Percentiles rank a stretch among this genome's conserved stretches.
These are phyloP conservation scores for Sebastiscus albofasciatus DNA, from an alignment of 2,797 vertebrate genomes.

Conservation along the genomic window DNA sequence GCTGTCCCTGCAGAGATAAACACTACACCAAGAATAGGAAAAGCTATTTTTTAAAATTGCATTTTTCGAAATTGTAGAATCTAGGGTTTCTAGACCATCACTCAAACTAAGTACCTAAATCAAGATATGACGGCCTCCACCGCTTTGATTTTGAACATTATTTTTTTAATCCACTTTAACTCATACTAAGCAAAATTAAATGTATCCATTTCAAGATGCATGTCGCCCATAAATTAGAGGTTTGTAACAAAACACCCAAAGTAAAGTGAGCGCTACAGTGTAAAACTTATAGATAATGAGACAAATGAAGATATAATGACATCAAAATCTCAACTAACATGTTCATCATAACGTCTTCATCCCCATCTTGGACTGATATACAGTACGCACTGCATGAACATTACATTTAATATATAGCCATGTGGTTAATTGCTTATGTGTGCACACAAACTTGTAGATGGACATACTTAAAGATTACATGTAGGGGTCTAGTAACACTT, in stretches of 20 bases:
- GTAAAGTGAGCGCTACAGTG: no score
- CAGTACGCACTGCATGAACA: not conserved
- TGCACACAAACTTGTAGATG: not conserved
- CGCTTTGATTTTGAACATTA: not conserved
- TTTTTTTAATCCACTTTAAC: not conserved
- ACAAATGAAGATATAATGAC: no score
- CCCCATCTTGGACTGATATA: not conserved
- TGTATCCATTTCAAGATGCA: no score
- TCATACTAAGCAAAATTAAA: not conserved
- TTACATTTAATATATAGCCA: not conserved
- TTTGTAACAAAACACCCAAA: no score
- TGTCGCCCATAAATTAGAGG: no score
- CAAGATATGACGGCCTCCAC: not conserved
- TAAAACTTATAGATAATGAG: no score
- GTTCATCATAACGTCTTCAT: not conserved
- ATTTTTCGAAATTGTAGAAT: not conserved
- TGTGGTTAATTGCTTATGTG: slow-evolving; percentile 38
- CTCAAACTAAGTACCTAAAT: no score
- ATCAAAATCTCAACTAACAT: no score
- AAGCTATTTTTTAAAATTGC: not conserved
- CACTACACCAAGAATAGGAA: not conserved
- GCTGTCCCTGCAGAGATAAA: not conserved
- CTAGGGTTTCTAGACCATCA: not conserved
- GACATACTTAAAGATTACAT: slow-evolving; percentile 35
- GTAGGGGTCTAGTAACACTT: not conserved